A percentile compares a stretch with the other conserved stretches of the same genome.
phyloP scores from a whole-genome alignment of 1,140 invertebrate species.

The Goniozus legneri region DNA sequence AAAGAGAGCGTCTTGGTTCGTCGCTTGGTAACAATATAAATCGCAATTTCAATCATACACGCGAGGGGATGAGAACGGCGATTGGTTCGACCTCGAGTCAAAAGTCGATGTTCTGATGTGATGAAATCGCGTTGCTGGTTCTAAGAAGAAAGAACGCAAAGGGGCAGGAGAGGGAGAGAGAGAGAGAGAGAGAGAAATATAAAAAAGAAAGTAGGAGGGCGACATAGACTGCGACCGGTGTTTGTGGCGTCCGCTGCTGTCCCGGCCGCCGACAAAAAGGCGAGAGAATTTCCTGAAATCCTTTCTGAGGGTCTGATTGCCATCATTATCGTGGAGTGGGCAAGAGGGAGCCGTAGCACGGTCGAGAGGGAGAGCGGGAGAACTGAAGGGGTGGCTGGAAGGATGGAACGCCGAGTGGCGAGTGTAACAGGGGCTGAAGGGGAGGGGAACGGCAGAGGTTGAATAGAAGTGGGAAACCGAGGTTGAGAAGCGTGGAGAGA shows the following conservation, averaged over 20 bases:
- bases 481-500: slow-evolving; percentile 3
- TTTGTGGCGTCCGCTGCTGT: slow-evolving; percentile 50
- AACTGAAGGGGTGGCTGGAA: slow-evolving; percentile 1
- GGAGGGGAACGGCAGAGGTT: not conserved
- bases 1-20: no score
- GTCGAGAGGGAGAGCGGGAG: slow-evolving; percentile 27
- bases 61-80: no score
- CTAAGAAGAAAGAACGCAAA: not conserved
- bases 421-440: slow-evolving; percentile 4
- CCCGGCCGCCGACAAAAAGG: slow-evolving; percentile 51
- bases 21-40: no score
- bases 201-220: slow-evolving; percentile 22
- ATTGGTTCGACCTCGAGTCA: no score
- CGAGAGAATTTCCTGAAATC: slow-evolving; percentile 57
- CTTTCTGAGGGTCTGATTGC: slow-evolving; percentile 55
- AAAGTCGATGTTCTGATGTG: no score
- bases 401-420: slow-evolving; percentile 10
- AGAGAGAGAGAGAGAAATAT: slow-evolving; percentile 4
- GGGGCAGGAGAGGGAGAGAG: not conserved
- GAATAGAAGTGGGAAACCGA: slow-evolving; percentile 8
- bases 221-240: slow-evolving; percentile 42
- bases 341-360: slow-evolving; percentile 38
- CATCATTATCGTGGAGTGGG: slow-evolving; percentile 55
- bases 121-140: no score
- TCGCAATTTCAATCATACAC: no score